Percentiles rank a stretch among this genome's conserved stretches.
Evolutionary conservation across 1,140 invertebrate species (phyloP).

Genomic region (Camponotus vicinus): DNA sequence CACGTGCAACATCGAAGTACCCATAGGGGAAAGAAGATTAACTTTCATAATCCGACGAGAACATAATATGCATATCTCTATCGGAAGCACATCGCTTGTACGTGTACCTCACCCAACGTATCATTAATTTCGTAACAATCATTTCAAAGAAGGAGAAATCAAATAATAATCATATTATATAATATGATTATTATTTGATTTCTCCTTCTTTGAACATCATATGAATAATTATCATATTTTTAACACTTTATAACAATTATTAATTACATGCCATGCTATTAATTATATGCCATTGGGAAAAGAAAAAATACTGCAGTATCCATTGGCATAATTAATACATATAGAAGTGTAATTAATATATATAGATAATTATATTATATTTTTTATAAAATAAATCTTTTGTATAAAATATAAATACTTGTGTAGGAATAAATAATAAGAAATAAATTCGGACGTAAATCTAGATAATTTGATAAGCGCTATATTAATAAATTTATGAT

Average conservation of each 20-base stretch:
- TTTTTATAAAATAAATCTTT: not conserved
- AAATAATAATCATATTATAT: not conserved
- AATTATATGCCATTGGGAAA: not conserved
- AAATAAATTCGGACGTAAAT: not conserved
- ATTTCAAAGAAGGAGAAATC: not conserved
- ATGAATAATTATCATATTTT: not conserved
- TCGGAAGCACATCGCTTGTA: not conserved
- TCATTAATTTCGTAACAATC: not conserved
- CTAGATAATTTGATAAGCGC: not conserved
- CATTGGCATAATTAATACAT: not conserved
- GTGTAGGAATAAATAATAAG: not conserved
- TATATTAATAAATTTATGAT: not conserved
- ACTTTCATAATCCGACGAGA: slow-evolving; percentile 15
- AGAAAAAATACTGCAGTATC: not conserved
- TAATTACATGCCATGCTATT: not conserved
- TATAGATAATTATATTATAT: too few relatives aligned
- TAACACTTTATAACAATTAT: not conserved
- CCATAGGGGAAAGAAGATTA: not conserved
- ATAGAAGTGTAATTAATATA: too few relatives aligned
- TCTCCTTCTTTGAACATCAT: too few relatives aligned
- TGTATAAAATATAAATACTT: not conserved
- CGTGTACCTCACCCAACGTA: not conserved
- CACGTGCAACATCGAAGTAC: not conserved
- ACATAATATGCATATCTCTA: slow-evolving; percentile 25
- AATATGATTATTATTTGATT: too few relatives aligned